Percentiles rank a stretch among this genome's conserved stretches.
Evolutionary conservation across 1,140 invertebrate genomes (phyloP).

Genomic region (Heliconius congener): DNA sequence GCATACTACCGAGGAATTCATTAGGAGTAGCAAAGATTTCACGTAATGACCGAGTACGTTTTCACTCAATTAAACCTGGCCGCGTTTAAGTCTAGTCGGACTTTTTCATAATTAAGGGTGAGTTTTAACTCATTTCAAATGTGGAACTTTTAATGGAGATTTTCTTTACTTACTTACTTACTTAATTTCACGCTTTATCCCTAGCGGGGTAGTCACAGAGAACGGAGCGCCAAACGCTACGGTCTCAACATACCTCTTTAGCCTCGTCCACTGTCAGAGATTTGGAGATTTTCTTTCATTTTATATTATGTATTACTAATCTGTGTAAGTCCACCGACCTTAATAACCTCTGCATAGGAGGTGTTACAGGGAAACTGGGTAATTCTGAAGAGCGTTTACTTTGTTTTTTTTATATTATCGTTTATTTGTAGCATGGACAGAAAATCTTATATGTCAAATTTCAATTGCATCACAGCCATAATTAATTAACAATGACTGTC

Average conservation of each 20-base stretch:
- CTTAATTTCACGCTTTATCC: too few species aligned
- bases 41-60: constrained; percentile 33
- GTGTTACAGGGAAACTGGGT: neutral
- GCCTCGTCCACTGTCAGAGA: too few species aligned
- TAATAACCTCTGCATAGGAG: neutral
- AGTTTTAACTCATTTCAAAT: constrained; percentile 20
- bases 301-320: neutral
- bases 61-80: constrained; percentile 34
- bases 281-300: neutral
- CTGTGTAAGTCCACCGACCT: neutral
- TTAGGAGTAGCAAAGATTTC: constrained; percentile 37
- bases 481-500: too few species aligned
- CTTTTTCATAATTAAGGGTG: constrained; percentile 30
- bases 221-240: too few species aligned
- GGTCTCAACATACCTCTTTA: too few species aligned
- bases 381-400: neutral
- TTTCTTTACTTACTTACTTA: neutral
- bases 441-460: too few species aligned
- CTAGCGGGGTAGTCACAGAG: too few species aligned
- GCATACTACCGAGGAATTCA: constrained; percentile 39
- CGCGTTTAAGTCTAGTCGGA: constrained; percentile 32
- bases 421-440: neutral
- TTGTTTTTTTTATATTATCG: neutral
- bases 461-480: too few species aligned
- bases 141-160: constrained; percentile 9